Base-by-base conservation (phyloP, 1,140 invertebrate species). In the Cyclargus thomasi region DNA sequence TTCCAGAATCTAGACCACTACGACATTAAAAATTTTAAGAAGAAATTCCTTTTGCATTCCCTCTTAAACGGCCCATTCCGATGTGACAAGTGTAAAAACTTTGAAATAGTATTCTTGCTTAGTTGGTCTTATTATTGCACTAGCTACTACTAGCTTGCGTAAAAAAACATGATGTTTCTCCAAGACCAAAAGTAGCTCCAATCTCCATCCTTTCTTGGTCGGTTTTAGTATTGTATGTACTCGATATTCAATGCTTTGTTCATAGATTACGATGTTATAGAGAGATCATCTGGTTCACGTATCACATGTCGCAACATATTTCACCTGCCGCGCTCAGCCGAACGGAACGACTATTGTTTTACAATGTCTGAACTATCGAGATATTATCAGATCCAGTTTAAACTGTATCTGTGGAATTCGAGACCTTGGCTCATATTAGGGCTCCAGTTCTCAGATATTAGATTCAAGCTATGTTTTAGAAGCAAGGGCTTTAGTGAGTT, bases 271-370 rank as follows among this genome's bases (percentile, higher is more conserved):
- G 17, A 20, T 55, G 53, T 20, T 29, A 29, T 6, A 29, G 23
- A 16, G 11, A 47, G 39, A 47, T 47, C 39, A 47, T 47, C 14
- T 47, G 11, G 39, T 1, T 2, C 53, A 18, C 1, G 16, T 17
- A 67, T 47, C 59, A 55, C 20, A 65, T 78, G 75, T 79, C 73
- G 74, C 66, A 79, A 79, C 67, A 75, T 67, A 74, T 76, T 68
- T 65, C 70, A 76, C 57, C 72, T 80, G 70, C 83, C 83, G 53
- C 68, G 64, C 74, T n/a, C n/a, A 67, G 55, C 75, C 70, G 72
- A 73, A 77, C 72, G 80, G 81, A 81, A 81, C 81, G 79, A 29
- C 80, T 70, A 85, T 85, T 85, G 83, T 85, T 79, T 83, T 74
- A 77, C 73, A 75, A 77, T 83, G 82, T 85, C 80, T 72, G 70